Base-by-base conservation (phyloP, 2,797 vertebrate genomes). In the Dendrocincla tyrannina region DNA sequence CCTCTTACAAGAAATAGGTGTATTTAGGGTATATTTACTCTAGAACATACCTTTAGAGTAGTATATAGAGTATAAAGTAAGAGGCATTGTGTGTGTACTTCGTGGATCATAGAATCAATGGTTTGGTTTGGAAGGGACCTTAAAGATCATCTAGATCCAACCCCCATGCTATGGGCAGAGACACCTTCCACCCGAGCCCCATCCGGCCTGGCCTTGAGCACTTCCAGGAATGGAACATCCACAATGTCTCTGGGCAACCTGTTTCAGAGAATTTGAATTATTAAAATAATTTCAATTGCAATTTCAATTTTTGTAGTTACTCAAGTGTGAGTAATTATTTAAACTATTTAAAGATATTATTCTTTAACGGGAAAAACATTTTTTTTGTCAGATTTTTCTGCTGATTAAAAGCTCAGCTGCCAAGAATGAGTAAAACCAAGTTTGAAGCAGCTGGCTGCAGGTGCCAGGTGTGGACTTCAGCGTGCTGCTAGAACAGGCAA, bases 401-500 rank as follows among this genome's bases (percentile, higher is more conserved):
- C 33, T 44, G 44, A 20, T 33, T n/a, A 52, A 39, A 68, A 64
- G 13, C 32, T 63, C 41, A 35, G 30, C 16, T 17, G 15, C 23
- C 2, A 8, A 22, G 32, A 66, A 37, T 0, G 2, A 25, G 39
- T 8, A 47, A 39, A 28, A 39, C 3, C 2, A 1, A 5, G 0
- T 23, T 5, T 20, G 77, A 64, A 73, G n/a, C 0, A 0, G 25
- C 13, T 4, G 13, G 20, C 44, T 70, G 68, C 3, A 15, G 11
- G 46, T 32, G 11, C 41, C 24, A 62, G 55, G 22, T 27, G 16
- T 12, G 47, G 68, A 53, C 62, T 66, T 27, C 17, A 53, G 14
- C 1, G 5, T 32, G 17, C 9, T 69, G n/a, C 35, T 46, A 46
- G 72, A 68, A 64, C 0, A 11, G 14, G 42, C 28, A 70, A 25